Conservation (phyloP, 1,140 invertebrate species). For the Diachasma alloeum region DNA sequence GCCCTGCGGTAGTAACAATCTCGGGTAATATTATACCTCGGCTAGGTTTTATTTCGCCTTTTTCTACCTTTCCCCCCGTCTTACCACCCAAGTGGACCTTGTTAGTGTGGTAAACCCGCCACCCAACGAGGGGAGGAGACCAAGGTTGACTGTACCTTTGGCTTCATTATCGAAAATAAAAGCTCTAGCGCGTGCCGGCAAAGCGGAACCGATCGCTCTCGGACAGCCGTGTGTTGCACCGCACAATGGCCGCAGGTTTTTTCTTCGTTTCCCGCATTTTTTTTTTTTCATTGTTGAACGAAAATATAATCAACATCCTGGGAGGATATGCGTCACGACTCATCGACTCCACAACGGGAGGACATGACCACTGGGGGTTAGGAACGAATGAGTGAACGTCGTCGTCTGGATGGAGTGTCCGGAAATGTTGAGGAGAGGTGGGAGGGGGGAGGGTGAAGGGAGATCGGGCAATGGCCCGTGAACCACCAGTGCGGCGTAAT, state of each 20-base stretch:
- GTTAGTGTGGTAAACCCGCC: conserved; percentile 52
- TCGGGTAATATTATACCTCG: conserved; percentile 49
- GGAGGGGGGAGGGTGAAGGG: neutral
- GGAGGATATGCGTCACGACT: neutral
- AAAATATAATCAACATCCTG: neutral
- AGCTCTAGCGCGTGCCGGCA: conserved; percentile 22
- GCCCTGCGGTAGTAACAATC: conserved; percentile 24
- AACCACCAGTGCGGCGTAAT: conserved; percentile 62
- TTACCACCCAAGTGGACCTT: conserved; percentile 59
- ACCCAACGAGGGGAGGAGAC: conserved; percentile 47
- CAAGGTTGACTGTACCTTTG: conserved; percentile 38
- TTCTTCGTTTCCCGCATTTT: too few relatives aligned
- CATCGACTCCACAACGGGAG: neutral
- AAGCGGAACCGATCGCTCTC: neutral
- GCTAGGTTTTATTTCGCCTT: conserved; percentile 34
- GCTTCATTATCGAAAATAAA: conserved; percentile 46
- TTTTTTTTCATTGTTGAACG: neutral
- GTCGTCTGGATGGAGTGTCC: neutral
- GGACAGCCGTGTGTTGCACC: neutral
- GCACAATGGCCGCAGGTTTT: neutral
- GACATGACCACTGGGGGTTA: neutral
- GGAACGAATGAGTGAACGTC: conserved; percentile 1
- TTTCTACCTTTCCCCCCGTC: conserved; percentile 32
- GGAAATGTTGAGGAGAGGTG: conserved; percentile 13
- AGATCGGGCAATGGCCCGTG: conserved; percentile 60